Evolutionary conservation across 2,113 vertebrate species (phyloP), one percentile per base, ranked within the genome.

Genomic region (Ascaphus truei): DNA sequence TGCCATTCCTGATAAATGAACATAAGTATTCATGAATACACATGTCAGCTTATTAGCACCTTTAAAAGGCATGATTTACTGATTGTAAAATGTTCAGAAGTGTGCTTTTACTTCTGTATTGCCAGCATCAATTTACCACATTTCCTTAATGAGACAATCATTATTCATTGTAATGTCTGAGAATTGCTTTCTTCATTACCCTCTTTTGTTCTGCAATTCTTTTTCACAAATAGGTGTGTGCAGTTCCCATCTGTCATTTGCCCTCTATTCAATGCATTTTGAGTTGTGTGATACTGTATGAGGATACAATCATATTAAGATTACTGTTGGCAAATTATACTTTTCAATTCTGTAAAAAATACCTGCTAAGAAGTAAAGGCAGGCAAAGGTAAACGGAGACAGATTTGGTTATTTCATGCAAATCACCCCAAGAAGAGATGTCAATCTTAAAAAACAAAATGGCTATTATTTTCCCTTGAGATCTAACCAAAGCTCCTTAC

Each of bases 11-110:
- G 57, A 61, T 39, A 52, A 60, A 69, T 39, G 34, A 52, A 15
- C 3, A 48, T 61, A 69, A 84, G 76, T 77, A 84, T 84, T 87
- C 80, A 79, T 81, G 83, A 87, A 80, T 73, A 80, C 51, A 71
- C 73, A 80, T 25, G 83, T 73, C 64, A 75, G 73, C 83, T 82
- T 81, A 74, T 83, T 85, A 86, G 84, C 81, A 79, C 78, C 75
- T 76, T 81, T 80, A 84, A 85, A 81, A 78, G 76, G 77, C 84
- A 83, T 75, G 78, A 83, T 77, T 82, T 84, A 78, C 75, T 84
- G 79, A 66, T 84, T 87, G 84, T 56, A 71, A 87, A 81, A 75
- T 76, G 73, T 81, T 84, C 82, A 76, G 75, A 89, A 87, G 85
- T 77, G 74, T 68, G 81, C 76, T 77, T 77, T 76, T 82, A 79